Evolutionary conservation across 2,888 invertebrate species (phyloP), one percentile per base, ranked within the genome.

Genomic region (Harpalus rufipes): DNA sequence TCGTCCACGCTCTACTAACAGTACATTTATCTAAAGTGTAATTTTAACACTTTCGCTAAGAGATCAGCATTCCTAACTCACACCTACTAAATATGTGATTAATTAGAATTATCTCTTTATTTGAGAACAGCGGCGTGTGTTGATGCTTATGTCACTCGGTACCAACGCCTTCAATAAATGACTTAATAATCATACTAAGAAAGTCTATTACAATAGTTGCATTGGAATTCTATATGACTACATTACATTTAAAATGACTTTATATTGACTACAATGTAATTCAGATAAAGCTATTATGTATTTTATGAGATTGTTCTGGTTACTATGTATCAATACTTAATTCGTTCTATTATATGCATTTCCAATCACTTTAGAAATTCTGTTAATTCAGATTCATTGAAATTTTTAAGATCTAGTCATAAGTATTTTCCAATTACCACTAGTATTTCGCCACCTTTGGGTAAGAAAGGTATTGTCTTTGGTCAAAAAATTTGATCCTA

Each of bases 1-100:
- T 39, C 25, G 72, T 44, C 4, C 72, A 18, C 16, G 44, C 14
- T 74, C 41, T 74, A 74, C 18, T 74, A 44, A 74, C 72, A 74
- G 44, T 74, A 18, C 44, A 74, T 74, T 74, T 74, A 74, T 74
- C 72, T 74, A 74, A 74, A 74, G 72, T 44, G 41, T 74, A 74
- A 51, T 74, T 74, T 74, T 74, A 74, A 74, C 72, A 74, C 72
- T 74, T 74, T 74, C 72, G 72, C 72, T 74, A 18, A 68, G 72
- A 44, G 18, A 74, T 74, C 72, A 74, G 41, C 72, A 74, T 74
- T 74, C 72, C 18, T 18, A 44, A 16, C 8, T 74, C 72, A 74
- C 72, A 74, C 72, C 72, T 74, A 74, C 44, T 41, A 74, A 74
- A 21, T 74, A 16, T 44, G 41, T 74, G 72, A 74, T 74, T 74